Conservation (phyloP, 1,140 invertebrate genomes). For the Saxidomus purpurata region DNA sequence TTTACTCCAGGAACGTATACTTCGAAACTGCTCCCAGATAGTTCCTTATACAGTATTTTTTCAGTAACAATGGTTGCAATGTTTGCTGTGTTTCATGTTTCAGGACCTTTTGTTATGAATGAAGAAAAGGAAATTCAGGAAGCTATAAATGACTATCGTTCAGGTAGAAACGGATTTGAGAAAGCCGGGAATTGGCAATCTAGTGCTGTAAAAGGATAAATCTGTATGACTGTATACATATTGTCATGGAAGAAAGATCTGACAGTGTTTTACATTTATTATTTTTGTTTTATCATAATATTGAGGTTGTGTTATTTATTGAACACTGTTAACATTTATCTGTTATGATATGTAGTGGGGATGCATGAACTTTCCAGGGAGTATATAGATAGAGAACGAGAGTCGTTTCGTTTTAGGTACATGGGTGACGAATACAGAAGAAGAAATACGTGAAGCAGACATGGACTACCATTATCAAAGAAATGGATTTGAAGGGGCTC, state of each 20-base stretch:
- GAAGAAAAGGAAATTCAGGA: slow-evolving; percentile 85
- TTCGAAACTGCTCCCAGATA: no score
- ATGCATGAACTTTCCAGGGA: no score
- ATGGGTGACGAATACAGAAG: slow-evolving; percentile 86
- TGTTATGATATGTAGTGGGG: no score
- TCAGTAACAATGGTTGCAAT: no score
- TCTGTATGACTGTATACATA: not conserved
- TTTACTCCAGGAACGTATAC: no score
- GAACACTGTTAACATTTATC: no score
- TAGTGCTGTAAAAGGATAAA: slow-evolving; percentile 40
- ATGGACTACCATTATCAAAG: slow-evolving; percentile 82
- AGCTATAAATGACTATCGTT: slow-evolving; percentile 84
- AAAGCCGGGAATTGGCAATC: slow-evolving; percentile 80
- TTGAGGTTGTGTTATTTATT: no score
- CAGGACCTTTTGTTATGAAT: slow-evolving; percentile 87
- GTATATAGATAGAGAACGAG: not conserved
- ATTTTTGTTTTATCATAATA: no score
- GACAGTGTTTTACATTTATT: not conserved
- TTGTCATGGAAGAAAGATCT: slow-evolving; percentile 1
- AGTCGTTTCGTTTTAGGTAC: slow-evolving; percentile 80
- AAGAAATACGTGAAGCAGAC: slow-evolving; percentile 85
- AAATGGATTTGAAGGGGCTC: slow-evolving; percentile 87
- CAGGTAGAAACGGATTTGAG: slow-evolving; percentile 86
- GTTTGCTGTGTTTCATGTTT: slow-evolving; percentile 24
- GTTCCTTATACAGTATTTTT: no score